These are phyloP conservation scores for Sebastes hubbsi DNA, from an alignment of 2,797 vertebrate genomes.

Conservation along the genomic window DNA sequence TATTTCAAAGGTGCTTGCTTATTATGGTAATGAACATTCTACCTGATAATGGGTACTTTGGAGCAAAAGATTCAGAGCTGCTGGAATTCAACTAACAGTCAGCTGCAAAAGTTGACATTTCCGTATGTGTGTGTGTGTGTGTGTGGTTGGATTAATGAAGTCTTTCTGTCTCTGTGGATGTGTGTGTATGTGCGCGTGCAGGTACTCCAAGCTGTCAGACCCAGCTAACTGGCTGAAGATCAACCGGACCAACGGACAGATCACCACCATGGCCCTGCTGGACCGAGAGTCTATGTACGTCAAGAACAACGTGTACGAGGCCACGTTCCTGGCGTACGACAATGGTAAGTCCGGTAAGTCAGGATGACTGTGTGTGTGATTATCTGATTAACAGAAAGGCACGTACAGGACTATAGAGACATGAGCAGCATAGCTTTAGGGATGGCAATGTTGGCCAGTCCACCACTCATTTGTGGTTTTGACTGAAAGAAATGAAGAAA, in stretches of 20 bases:
- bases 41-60: slow-evolving; percentile 49
- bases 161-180: not conserved
- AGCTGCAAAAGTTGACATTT: slow-evolving; percentile 4
- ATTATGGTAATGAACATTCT: slow-evolving; percentile 61
- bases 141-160: slow-evolving; percentile 19
- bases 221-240: slow-evolving; percentile 97
- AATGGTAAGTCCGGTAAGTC: slow-evolving; percentile 90
- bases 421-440: not conserved
- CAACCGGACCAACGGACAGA: slow-evolving; percentile 94
- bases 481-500: not conserved
- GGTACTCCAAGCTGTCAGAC: slow-evolving; percentile 96
- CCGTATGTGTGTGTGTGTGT: not conserved
- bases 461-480: not conserved
- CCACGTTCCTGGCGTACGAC: slow-evolving; percentile 96
- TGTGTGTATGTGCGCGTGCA: slow-evolving; percentile 64
- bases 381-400: not conserved
- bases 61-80: slow-evolving; percentile 35
- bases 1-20: slow-evolving; percentile 57
- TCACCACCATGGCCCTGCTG: slow-evolving; percentile 92
- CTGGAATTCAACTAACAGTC: slow-evolving; percentile 74
- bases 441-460: not conserved
- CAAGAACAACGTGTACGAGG: slow-evolving; percentile 95
- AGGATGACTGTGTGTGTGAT: slow-evolving; percentile 38
- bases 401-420: not conserved
- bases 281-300: slow-evolving; percentile 95